A percentile compares a stretch with the other conserved stretches of the same genome.
Evolutionary conservation across 2,797 vertebrate genomes (phyloP).

Genomic region (Myotis pilosus): DNA sequence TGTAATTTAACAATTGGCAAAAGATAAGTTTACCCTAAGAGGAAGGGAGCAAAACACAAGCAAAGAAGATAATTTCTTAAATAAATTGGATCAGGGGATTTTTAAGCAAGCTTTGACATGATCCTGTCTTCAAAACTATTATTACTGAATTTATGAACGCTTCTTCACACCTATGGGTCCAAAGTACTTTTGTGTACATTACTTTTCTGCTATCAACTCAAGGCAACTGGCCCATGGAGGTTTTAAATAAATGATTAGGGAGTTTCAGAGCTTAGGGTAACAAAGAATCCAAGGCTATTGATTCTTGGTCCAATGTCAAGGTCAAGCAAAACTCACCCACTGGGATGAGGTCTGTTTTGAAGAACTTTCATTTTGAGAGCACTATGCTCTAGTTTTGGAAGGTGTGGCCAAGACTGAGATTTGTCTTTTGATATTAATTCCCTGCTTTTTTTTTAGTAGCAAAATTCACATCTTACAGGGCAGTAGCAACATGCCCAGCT

Average conservation of each 20-base stretch:
- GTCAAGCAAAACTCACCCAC: background rate
- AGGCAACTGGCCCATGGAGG: background rate
- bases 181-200: background rate
- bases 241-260: background rate
- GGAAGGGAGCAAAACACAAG: slow-evolving; percentile 7
- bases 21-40: slow-evolving; percentile 42
- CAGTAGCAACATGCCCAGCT: background rate
- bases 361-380: background rate
- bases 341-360: background rate
- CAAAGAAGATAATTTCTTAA: slow-evolving; percentile 27
- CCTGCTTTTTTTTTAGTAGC: background rate
- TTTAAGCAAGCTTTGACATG: background rate
- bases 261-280: background rate
- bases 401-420: background rate
- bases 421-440: background rate
- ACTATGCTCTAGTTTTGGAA: background rate
- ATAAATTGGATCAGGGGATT: background rate
- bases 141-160: background rate
- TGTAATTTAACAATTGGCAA: slow-evolving; percentile 48
- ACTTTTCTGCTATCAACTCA: background rate
- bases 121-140: background rate
- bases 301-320: background rate
- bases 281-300: background rate
- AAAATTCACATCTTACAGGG: background rate
- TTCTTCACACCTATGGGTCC: background rate